These are phyloP conservation scores for Phenganax subtilis DNA, from an alignment of 92 coral and sea anemone genomes.

Conservation along the genomic window DNA sequence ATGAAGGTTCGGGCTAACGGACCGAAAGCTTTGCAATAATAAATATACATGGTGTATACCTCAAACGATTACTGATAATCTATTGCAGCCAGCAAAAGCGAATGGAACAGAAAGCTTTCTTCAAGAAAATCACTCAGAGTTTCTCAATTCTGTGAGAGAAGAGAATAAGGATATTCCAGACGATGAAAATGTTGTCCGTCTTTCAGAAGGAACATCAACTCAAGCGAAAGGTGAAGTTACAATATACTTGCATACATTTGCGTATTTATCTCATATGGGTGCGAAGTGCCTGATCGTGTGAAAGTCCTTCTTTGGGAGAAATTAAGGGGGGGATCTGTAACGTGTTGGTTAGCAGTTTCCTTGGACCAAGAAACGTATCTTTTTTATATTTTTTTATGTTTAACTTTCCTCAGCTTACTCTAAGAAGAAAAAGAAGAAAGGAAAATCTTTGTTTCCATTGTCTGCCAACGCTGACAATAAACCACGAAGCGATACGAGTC, in stretches of 20 bases:
- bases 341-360: not conserved
- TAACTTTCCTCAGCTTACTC: constrained; percentile 1
- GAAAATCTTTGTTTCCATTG: constrained; percentile 88
- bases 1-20: too few species aligned
- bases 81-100: not conserved
- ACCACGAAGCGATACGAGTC: constrained; percentile 61
- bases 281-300: too few species aligned
- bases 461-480: constrained; percentile 91
- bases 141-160: not conserved
- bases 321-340: not conserved
- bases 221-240: constrained; percentile 3
- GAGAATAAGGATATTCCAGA: not conserved
- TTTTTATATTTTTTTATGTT: not conserved
- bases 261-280: too few species aligned
- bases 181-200: not conserved
- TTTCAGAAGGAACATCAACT: constrained; percentile 3
- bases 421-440: constrained; percentile 77
- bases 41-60: too few species aligned
- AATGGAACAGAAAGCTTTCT: not conserved
- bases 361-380: not conserved
- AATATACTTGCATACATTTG: too few species aligned
- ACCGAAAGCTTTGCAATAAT: too few species aligned
- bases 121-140: not conserved
- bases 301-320: too few species aligned
- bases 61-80: too few species aligned